Conservation (phyloP, 2,113 vertebrate species). For the Vidua chalybeata region DNA sequence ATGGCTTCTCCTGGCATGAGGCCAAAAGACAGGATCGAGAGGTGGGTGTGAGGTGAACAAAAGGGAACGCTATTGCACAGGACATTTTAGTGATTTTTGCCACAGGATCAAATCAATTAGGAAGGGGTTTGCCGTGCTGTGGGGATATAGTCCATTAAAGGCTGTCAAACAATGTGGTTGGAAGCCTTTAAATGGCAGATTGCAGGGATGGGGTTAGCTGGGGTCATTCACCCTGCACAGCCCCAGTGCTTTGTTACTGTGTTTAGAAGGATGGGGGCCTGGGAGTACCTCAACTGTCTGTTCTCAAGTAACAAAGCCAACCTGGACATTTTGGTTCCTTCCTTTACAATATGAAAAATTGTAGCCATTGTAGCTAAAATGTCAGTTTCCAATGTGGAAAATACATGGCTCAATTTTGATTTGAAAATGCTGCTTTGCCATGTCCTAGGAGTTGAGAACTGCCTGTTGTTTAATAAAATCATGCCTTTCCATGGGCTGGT, state of each 20-base stretch:
- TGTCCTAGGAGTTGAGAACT: not conserved
- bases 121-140: not conserved
- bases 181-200: not conserved
- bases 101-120: not conserved
- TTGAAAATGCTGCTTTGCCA: not conserved
- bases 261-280: too few relatives aligned
- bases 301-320: not conserved
- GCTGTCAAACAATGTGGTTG: accelerated
- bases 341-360: not conserved
- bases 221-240: not conserved
- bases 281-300: not conserved
- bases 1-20: not conserved
- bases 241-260: not conserved
- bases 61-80: not conserved
- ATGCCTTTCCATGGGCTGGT: accelerated
- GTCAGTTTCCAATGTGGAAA: not conserved
- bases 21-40: not conserved
- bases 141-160: not conserved
- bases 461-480: not conserved
- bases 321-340: not conserved
- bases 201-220: not conserved
- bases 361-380: not conserved
- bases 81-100: not conserved
- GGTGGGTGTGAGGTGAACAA: accelerated
- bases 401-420: not conserved